Percentiles rank a stretch among this genome's conserved stretches.
phyloP scores from a whole-genome alignment of 2,797 vertebrate species.

The Sardinella longiceps region DNA sequence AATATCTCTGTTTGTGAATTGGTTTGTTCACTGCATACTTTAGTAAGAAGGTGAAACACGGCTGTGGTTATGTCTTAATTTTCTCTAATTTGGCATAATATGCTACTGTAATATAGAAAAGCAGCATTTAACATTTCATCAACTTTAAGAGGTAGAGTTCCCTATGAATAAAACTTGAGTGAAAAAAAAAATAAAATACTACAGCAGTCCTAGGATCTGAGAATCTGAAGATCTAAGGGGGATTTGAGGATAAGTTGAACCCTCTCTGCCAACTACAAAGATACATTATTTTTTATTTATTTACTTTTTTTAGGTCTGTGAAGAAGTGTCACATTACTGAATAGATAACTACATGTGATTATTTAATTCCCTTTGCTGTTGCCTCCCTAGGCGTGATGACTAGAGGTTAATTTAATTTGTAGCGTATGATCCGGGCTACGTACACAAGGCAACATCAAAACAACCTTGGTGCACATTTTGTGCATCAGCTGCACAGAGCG shows the following conservation, averaged over 20 bases:
- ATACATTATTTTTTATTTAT: not conserved
- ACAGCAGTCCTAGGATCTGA: not conserved
- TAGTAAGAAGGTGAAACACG: not conserved
- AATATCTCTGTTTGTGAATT: not conserved
- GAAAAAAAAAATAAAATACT: not conserved
- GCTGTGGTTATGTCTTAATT: not conserved
- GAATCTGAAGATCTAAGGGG: no score
- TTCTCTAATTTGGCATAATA: not conserved
- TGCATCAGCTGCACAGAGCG: not conserved
- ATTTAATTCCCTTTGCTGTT: not conserved
- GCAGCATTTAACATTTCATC: not conserved
- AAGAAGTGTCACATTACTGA: not conserved
- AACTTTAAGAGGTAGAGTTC: not conserved
- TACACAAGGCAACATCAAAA: slow-evolving; percentile 8
- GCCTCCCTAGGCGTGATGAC: not conserved
- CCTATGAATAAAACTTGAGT: not conserved
- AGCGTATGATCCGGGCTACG: not conserved
- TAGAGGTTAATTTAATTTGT: not conserved
- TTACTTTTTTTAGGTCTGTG: no score
- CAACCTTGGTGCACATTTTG: not conserved
- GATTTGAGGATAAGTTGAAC: not conserved
- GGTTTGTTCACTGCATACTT: not conserved
- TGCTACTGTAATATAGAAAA: not conserved
- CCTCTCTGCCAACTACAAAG: not conserved
- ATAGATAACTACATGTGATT: not conserved